Evolutionary conservation across 2,888 invertebrate genomes (phyloP).

Genomic region (Drosophila pegasa): DNA sequence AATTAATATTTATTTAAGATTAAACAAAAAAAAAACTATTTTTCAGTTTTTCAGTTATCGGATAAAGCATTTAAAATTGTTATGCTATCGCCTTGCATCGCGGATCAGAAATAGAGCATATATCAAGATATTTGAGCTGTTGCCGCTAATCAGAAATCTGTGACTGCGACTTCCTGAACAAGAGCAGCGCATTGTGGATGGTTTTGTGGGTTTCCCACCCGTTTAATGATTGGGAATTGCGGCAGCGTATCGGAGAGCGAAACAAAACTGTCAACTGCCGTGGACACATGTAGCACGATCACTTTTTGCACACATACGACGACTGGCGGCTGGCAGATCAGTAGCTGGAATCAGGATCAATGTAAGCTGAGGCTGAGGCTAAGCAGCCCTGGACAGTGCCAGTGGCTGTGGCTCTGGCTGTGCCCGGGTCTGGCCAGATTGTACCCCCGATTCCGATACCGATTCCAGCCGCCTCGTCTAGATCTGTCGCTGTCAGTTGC

Average conservation of each 20-base stretch:
- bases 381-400: conserved; percentile 21
- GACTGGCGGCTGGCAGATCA: conserved; percentile 56
- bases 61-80: not conserved
- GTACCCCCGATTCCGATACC: conserved; percentile 39
- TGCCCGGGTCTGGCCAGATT: conserved; percentile 29
- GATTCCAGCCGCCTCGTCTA: conserved; percentile 68
- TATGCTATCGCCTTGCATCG: conserved; percentile 5
- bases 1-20: not conserved
- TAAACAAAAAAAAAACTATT: not conserved
- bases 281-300: conserved; percentile 78
- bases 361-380: conserved; percentile 67
- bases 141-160: conserved; percentile 44
- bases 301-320: conserved; percentile 53
- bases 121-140: conserved; percentile 16
- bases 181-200: conserved; percentile 41
- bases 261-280: conserved; percentile 80
- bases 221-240: conserved; percentile 61
- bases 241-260: conserved; percentile 69
- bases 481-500: conserved; percentile 82
- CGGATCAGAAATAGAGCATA: conserved; percentile 14
- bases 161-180: conserved; percentile 35
- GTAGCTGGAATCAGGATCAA: conserved; percentile 78
- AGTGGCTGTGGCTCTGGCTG: not conserved
- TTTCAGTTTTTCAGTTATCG: not conserved
- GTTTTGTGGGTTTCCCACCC: conserved; percentile 49